Conservation (phyloP, 2,113 vertebrate species). For the Nothobranchius furzeri region DNA sequence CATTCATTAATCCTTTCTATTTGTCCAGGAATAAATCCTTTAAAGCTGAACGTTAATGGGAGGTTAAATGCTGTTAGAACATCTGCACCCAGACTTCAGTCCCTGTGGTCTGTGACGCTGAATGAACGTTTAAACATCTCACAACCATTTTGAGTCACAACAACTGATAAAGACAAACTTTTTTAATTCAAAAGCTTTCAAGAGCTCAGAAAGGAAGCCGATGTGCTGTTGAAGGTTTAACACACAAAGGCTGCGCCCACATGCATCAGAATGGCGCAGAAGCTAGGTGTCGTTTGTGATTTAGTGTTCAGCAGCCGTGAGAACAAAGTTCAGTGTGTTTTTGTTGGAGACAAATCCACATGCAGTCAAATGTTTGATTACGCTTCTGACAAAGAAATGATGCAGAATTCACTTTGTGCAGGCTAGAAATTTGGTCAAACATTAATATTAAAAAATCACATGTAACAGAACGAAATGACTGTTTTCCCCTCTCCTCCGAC, state of each 20-base stretch:
- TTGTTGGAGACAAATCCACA: background rate
- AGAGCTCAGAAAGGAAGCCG: slow-evolving; percentile 2
- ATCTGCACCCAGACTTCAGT: background rate
- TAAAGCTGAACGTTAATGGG: too few species aligned
- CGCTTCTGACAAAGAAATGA: background rate
- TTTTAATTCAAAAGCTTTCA: slow-evolving; percentile 20
- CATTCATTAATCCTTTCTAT: too few species aligned
- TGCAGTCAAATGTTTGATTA: background rate
- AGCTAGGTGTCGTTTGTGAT: background rate
- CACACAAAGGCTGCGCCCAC: background rate
- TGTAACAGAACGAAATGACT: too few species aligned
- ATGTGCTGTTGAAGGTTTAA: background rate
- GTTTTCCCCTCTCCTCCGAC: too few species aligned
- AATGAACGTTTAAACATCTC: background rate
- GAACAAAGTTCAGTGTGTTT: background rate
- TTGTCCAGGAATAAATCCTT: too few species aligned
- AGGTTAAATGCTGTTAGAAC: too few species aligned
- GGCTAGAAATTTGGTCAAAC: background rate
- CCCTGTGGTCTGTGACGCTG: background rate
- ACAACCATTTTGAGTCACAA: background rate
- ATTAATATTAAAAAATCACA: too few species aligned
- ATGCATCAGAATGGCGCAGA: background rate
- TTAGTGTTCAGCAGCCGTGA: background rate
- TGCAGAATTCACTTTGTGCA: background rate
- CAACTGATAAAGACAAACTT: background rate